A percentile compares a stretch with the other conserved stretches of the same genome.
phyloP scores from a whole-genome alignment of 2,797 vertebrate species.

The Mormyrus hasselquistii region DNA sequence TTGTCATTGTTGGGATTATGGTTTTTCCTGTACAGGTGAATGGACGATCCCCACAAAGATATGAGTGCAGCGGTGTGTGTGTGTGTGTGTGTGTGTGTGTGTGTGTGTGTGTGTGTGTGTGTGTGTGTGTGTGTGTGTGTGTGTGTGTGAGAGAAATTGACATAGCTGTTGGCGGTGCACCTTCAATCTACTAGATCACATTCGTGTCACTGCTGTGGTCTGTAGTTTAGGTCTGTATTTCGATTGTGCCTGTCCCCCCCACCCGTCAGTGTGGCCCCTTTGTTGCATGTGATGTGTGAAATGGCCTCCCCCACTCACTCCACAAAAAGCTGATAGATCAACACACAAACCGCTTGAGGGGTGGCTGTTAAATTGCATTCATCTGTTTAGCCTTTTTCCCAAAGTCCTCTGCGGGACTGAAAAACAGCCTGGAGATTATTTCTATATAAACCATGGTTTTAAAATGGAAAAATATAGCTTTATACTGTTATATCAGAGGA shows the following conservation, averaged over 20 bases:
- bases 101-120: background rate
- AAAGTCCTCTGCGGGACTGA: background rate
- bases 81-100: background rate
- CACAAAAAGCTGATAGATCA: background rate
- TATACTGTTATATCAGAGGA: background rate
- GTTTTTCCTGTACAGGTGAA: background rate
- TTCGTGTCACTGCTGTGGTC: background rate
- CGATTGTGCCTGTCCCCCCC: background rate
- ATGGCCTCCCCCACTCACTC: background rate
- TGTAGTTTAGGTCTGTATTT: background rate
- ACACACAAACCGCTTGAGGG: background rate
- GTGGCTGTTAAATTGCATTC: background rate
- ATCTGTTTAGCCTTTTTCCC: slow-evolving; percentile 6
- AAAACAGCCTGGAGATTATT: background rate
- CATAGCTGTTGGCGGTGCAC: background rate
- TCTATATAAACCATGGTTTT: background rate
- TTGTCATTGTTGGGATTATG: background rate
- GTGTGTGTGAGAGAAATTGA: background rate
- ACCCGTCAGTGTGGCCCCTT: background rate
- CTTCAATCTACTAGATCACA: background rate
- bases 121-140: background rate
- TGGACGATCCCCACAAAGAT: no score
- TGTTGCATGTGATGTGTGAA: slow-evolving; percentile 3
- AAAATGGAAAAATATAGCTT: background rate
- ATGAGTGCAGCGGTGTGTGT: no score